These are phyloP conservation scores for Epinephelus fuscoguttatus DNA, from an alignment of 2,113 vertebrate species.

Conservation along the genomic window DNA sequence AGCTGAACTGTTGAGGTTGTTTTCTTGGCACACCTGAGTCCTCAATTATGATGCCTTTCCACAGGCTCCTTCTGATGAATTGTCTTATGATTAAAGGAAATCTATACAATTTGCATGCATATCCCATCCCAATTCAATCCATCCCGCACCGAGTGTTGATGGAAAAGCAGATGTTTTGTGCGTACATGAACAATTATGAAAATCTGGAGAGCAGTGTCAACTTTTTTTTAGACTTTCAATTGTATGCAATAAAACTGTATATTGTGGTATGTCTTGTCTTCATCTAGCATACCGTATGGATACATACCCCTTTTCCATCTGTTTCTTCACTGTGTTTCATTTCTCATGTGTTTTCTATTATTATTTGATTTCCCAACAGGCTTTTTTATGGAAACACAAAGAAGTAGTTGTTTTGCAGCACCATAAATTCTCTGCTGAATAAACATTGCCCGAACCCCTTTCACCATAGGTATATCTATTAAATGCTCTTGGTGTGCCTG, in stretches of 20 bases:
- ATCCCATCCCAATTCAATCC: conserved; percentile 27
- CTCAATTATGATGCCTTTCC: conserved; percentile 25
- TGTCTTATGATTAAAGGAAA: conserved; percentile 29
- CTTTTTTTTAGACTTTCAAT: background rate
- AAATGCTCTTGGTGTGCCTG: conserved; percentile 31
- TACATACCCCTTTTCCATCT: background rate
- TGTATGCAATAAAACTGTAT: background rate
- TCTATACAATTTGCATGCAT: conserved; percentile 16
- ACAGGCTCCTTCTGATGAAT: background rate
- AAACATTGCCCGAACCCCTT: conserved; percentile 41
- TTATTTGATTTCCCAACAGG: conserved; percentile 6
- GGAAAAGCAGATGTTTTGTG: conserved; percentile 35
- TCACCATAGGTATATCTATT: conserved; percentile 43
- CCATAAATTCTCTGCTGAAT: conserved; percentile 14
- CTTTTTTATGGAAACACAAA: conserved; percentile 32
- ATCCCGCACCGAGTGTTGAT: conserved; percentile 19
- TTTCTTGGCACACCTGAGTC: conserved; percentile 26
- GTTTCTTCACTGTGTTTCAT: background rate
- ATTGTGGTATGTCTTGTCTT: background rate
- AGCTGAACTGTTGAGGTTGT: conserved; percentile 7
- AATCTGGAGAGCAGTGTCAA: background rate
- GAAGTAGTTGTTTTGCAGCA: conserved; percentile 19
- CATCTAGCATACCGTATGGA: background rate
- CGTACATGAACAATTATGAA: conserved; percentile 12
- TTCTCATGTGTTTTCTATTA: conserved; percentile 29